Evolutionary conservation across 2,888 invertebrate genomes (phyloP).

Genomic region (Celastrina argiolus): DNA sequence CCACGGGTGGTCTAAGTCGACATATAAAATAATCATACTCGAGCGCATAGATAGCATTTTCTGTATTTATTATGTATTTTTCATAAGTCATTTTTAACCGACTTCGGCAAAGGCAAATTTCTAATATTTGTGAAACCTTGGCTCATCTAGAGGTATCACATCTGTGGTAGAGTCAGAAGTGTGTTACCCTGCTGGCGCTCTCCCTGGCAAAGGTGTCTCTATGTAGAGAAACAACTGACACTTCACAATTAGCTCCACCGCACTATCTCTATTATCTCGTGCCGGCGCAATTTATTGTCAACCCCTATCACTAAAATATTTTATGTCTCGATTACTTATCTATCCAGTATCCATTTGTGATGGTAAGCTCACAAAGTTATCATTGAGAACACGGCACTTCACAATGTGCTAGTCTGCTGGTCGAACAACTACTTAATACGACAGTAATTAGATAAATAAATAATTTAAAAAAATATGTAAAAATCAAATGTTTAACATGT

Average conservation of each 20-base stretch:
- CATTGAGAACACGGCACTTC: neutral
- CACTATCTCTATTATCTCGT: conserved; percentile 4
- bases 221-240: conserved; percentile 2
- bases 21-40: too few relatives aligned
- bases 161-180: conserved; percentile 17
- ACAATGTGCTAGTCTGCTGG: neutral
- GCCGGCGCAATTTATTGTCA: neutral
- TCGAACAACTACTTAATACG: too few relatives aligned
- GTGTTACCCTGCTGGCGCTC: conserved; percentile 20
- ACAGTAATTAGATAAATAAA: too few relatives aligned
- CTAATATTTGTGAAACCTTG: neutral
- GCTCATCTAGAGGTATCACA: neutral
- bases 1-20: too few relatives aligned
- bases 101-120: too few relatives aligned
- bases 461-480: too few relatives aligned
- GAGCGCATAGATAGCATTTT: too few relatives aligned
- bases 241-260: neutral
- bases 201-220: conserved; percentile 23
- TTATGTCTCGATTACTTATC: conserved; percentile 12
- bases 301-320: conserved; percentile 18
- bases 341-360: neutral
- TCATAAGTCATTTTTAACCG: too few relatives aligned
- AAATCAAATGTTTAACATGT: too few relatives aligned
- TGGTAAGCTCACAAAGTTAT: neutral
- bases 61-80: too few relatives aligned